Evolutionary conservation across 2,888 invertebrate genomes (phyloP), one percentile per base, ranked within the genome.

Genomic region (Tupiocoris notatus): DNA sequence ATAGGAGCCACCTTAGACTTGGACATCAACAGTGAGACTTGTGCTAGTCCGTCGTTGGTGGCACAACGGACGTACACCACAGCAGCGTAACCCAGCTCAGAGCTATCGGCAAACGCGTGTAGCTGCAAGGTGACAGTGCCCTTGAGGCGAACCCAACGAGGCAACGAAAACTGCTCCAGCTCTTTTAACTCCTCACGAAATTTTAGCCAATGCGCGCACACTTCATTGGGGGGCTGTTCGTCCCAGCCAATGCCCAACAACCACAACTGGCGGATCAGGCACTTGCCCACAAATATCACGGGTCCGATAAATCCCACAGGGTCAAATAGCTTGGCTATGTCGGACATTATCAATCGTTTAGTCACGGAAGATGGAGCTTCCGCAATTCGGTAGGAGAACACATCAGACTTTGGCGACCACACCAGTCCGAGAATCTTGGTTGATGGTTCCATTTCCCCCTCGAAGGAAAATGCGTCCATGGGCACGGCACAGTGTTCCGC

Each of bases 1-100:
- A 78, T 9, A 0, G 80, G 80, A 0, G 80, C 79, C 1, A 80
- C 78, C 54, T 66, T 77, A 0, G 74, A 71, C 56, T 78, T 78
- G 0, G 78, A 65, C 24, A 76, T 71, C 39, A 78, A 12, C 2
- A 76, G 25, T 6, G 22, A 12, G 0, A 59, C 67, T 1, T 63
- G 6, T 12, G 73, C 62, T 9, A 58, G 17, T 20, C 62, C 67
- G n/a, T 39, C 17, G 0, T 1, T 6, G 54, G 73, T 59, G 0
- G n/a, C 23, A 1, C n/a, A 54, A 18, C 74, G 65, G 1, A 79
- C 16, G 58, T 78, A 77, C 3, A 78, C 20, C 1, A 76, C 74
- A 7, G 71, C 77, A 3, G 75, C 77, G 58, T 78, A 79, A 2
- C 64, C 78, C 1, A 17, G 21, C 20, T 73, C 65, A 12, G 78